Evolutionary conservation across 2,113 vertebrate genomes (phyloP).

Genomic region (Centropus bengalensis): DNA sequence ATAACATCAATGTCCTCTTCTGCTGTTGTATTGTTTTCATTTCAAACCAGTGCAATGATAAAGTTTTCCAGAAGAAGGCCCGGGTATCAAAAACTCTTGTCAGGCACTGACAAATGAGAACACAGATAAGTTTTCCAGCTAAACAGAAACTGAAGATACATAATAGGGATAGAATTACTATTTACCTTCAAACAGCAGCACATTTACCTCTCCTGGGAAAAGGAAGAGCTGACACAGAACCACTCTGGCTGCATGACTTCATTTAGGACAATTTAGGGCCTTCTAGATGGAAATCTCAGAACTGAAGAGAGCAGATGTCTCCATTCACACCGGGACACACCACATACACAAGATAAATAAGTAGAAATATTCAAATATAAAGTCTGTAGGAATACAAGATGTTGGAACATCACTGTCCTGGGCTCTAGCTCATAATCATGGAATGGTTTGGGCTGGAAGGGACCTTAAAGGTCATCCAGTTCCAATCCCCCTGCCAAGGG

Average conservation of each 20-base stretch:
- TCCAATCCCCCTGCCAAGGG: too few relatives aligned
- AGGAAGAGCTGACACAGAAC: not conserved
- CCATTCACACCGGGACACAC: not conserved
- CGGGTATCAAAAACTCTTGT: not conserved
- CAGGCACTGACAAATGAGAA: not conserved
- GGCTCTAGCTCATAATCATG: not conserved
- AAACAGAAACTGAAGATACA: not conserved
- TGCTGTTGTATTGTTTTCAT: not conserved
- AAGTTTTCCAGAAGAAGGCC: not conserved
- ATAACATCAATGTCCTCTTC: not conserved
- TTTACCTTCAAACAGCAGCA: not conserved
- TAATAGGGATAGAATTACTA: not conserved
- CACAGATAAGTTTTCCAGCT: not conserved
- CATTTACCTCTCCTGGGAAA: not conserved
- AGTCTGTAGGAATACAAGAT: not conserved
- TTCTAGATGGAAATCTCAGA: not conserved
- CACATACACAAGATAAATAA: not conserved
- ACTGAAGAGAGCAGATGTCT: not conserved
- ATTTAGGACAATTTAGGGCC: not conserved
- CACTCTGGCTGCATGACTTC: fast-evolving
- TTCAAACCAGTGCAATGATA: not conserved
- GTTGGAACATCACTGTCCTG: not conserved
- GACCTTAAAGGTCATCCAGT: too few relatives aligned
- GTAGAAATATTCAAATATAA: not conserved
- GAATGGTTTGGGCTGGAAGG: too few relatives aligned